phyloP scores from a whole-genome alignment of 2,797 vertebrate species.

The Chromis chromis region DNA sequence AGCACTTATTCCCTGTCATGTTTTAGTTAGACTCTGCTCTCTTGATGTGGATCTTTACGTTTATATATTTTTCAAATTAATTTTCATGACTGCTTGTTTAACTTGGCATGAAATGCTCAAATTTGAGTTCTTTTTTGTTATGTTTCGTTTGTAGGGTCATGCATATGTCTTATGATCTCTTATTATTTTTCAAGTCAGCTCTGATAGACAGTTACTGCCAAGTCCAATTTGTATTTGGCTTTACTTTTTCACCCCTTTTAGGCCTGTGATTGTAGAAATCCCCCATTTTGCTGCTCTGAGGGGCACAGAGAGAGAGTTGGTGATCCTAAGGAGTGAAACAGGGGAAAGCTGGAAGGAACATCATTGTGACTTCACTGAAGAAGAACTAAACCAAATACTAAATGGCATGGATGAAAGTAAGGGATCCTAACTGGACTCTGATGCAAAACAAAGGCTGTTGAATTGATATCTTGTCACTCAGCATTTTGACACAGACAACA shows the following conservation, averaged over 20 bases:
- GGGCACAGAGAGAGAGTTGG: constrained; percentile 93
- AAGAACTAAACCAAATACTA: constrained; percentile 96
- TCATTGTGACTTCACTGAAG: constrained; percentile 95
- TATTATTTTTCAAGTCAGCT: neutral
- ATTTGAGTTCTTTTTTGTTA: constrained; percentile 5
- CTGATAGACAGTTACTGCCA: neutral
- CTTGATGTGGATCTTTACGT: constrained; percentile 31
- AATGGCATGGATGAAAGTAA: constrained; percentile 99
- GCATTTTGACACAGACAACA: neutral
- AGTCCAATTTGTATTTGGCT: constrained; percentile 14
- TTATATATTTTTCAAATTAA: constrained; percentile 21
- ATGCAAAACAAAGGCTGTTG: neutral
- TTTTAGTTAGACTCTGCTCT: constrained; percentile 38
- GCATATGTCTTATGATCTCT: constrained; percentile 11
- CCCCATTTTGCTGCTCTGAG: constrained; percentile 96
- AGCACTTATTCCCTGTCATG: neutral
- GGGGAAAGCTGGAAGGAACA: constrained; percentile 98
- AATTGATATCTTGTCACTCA: neutral
- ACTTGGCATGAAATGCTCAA: constrained; percentile 34
- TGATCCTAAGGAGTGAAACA: constrained; percentile 95
- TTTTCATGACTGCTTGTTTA: constrained; percentile 26
- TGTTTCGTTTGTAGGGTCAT: constrained; percentile 2
- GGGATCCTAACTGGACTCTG: constrained; percentile 22
- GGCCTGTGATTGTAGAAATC: constrained; percentile 98
- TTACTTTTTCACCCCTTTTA: constrained; percentile 70